These are phyloP conservation scores for Eriosoma lanigerum DNA, from an alignment of 1,140 invertebrate species.

Conservation along the genomic window DNA sequence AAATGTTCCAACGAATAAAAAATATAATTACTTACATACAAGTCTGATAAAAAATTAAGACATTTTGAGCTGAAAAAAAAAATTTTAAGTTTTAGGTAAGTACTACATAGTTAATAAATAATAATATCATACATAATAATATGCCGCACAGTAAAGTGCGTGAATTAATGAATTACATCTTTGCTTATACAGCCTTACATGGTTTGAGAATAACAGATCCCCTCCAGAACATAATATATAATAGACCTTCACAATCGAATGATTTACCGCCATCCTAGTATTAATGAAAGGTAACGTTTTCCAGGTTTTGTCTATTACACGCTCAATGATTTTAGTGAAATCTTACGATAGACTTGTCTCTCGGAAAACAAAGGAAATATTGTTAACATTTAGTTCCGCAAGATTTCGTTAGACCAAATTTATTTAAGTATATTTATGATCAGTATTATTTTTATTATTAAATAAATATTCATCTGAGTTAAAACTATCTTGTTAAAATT, in stretches of 20 bases:
- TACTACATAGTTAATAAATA: neutral
- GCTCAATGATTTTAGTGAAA: conserved; percentile 43
- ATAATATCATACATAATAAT: conserved; percentile 10
- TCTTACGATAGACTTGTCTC: neutral
- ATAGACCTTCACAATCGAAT: conserved; percentile 51
- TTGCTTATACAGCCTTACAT: conserved; percentile 43
- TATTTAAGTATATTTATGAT: neutral
- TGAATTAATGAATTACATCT: conserved; percentile 47
- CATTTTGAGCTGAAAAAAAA: conserved; percentile 46
- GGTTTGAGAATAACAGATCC: conserved; percentile 46
- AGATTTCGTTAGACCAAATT: conserved; percentile 3
- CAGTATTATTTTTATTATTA: neutral
- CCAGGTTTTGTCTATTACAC: conserved; percentile 50
- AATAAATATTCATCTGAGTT: neutral
- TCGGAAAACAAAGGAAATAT: conserved; percentile 42
- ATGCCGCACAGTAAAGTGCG: neutral
- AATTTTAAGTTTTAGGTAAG: neutral
- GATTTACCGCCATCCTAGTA: conserved; percentile 37
- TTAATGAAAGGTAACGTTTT: conserved; percentile 39
- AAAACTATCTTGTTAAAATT: neutral
- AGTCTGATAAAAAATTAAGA: conserved; percentile 7
- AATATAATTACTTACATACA: conserved; percentile 42
- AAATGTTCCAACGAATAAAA: conserved; percentile 40
- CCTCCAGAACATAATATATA: conserved; percentile 27
- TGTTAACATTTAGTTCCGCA: neutral